phyloP scores from a whole-genome alignment of 2,888 invertebrate species.

The Odontothrips loti region DNA sequence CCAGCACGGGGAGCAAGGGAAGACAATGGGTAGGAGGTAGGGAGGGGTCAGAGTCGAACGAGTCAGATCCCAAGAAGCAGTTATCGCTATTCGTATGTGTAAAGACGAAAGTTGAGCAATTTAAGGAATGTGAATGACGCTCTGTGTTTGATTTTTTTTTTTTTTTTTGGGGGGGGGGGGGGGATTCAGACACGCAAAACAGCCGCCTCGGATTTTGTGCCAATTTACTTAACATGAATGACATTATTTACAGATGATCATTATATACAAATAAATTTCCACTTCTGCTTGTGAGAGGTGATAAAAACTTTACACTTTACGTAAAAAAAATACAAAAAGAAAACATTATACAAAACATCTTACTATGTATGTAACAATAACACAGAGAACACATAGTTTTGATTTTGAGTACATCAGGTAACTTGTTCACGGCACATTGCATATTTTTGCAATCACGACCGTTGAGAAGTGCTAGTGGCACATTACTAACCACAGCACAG shows the following conservation, averaged over 20 bases:
- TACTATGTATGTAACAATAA: neutral
- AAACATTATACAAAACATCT: conserved; percentile 4
- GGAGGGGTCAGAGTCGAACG: conserved; percentile 17
- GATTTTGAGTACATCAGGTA: conserved; percentile 20
- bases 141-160: conserved; percentile 14
- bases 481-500: no score
- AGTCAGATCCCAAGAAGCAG: neutral
- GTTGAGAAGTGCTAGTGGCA: no score
- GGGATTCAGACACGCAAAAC: neutral
- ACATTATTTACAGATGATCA: neutral
- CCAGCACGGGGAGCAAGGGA: no score
- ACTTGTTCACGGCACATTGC: neutral
- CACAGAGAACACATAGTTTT: conserved; percentile 12
- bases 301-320: neutral
- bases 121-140: neutral
- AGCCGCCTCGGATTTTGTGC: neutral
- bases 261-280: neutral
- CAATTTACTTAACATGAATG: neutral
- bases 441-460: neutral
- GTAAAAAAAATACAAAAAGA: neutral
- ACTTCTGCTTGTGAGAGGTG: neutral
- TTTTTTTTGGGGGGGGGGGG: conserved; percentile 32
- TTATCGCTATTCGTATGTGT: neutral
- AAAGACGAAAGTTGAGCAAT: neutral
- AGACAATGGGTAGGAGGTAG: neutral